Percentiles rank a stretch among this genome's conserved stretches.
These are phyloP conservation scores for Campylomormyrus numenius DNA, from an alignment of 2,113 vertebrate species.

Conservation along the genomic window DNA sequence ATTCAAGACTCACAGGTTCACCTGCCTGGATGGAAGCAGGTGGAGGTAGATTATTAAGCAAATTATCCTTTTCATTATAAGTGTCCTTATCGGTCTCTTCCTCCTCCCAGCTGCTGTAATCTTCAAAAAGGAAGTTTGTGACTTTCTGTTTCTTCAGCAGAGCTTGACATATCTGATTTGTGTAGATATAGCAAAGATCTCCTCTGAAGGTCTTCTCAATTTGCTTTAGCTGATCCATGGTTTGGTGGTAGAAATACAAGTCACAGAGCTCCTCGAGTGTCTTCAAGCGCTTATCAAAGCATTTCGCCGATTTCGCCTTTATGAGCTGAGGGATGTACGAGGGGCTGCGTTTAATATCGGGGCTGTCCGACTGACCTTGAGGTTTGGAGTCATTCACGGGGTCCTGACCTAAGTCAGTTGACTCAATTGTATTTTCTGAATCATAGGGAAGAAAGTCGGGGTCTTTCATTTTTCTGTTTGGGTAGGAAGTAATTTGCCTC, in stretches of 20 bases:
- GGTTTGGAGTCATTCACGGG: slow-evolving; percentile 37
- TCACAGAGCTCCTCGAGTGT: slow-evolving; percentile 84
- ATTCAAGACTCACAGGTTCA: slow-evolving; percentile 63
- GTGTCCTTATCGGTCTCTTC: slow-evolving; percentile 43
- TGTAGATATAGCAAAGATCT: slow-evolving; percentile 70
- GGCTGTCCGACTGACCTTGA: slow-evolving; percentile 28
- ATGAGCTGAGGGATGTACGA: slow-evolving; percentile 70
- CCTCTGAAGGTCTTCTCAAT: slow-evolving; percentile 76
- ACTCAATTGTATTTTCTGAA: slow-evolving; percentile 38
- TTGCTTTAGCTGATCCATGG: slow-evolving; percentile 71
- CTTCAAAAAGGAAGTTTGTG: slow-evolving; percentile 84
- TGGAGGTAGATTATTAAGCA: slow-evolving; percentile 28
- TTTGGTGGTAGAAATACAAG: slow-evolving; percentile 77
- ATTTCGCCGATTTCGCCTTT: slow-evolving; percentile 67
- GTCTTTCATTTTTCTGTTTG: slow-evolving; percentile 73
- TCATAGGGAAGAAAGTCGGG: slow-evolving; percentile 71
- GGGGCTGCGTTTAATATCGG: slow-evolving; percentile 36
- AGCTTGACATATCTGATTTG: slow-evolving; percentile 56
- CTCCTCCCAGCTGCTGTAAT: slow-evolving; percentile 49
- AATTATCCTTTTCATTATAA: slow-evolving; percentile 25
- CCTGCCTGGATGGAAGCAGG: slow-evolving; percentile 44
- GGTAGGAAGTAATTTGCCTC: slow-evolving; percentile 83
- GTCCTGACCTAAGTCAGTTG: not conserved
- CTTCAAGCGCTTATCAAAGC: slow-evolving; percentile 80
- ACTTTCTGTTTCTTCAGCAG: slow-evolving; percentile 66